Percentiles rank a stretch among this genome's conserved stretches.
These are phyloP conservation scores for Oscheius onirici DNA, from an alignment of 2,888 invertebrate genomes.

Conservation along the genomic window DNA sequence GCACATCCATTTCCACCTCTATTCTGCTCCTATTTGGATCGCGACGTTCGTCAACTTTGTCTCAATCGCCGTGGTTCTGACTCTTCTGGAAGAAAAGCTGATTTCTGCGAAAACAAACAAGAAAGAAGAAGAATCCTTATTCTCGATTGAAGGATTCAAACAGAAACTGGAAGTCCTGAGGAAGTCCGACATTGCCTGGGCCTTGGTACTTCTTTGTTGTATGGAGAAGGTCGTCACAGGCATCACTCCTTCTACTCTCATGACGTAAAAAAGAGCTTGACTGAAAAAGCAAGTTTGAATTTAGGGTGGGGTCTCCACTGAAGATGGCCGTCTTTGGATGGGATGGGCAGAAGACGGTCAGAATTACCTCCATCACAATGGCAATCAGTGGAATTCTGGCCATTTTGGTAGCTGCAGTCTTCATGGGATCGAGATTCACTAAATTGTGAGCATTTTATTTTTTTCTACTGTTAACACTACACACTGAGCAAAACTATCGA, in stretches of 20 bases:
- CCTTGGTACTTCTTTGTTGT: constrained; percentile 45
- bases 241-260: constrained; percentile 38
- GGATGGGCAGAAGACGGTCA: constrained; percentile 40
- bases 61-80: constrained; percentile 39
- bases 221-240: constrained; percentile 40
- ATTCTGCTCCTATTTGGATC: constrained; percentile 54
- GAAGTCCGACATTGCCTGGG: constrained; percentile 43
- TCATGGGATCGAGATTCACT: constrained; percentile 19
- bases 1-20: constrained; percentile 52
- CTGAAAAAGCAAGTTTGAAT: neutral
- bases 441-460: constrained; percentile 3
- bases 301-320: constrained; percentile 36
- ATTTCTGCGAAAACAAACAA: constrained; percentile 35
- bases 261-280: constrained; percentile 27
- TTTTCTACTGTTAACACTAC: constrained; percentile 32
- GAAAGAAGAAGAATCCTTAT: constrained; percentile 14
- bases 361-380: constrained; percentile 40
- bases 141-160: constrained; percentile 35
- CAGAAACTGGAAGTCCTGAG: constrained; percentile 24
- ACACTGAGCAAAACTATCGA: constrained; percentile 35
- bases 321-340: constrained; percentile 51
- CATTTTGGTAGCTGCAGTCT: constrained; percentile 8
- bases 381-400: constrained; percentile 35
- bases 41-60: constrained; percentile 48
- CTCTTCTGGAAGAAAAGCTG: constrained; percentile 26